Evolutionary conservation across 2,888 invertebrate genomes (phyloP), one percentile per base, ranked within the genome.

Genomic region (Tupiocoris notatus): DNA sequence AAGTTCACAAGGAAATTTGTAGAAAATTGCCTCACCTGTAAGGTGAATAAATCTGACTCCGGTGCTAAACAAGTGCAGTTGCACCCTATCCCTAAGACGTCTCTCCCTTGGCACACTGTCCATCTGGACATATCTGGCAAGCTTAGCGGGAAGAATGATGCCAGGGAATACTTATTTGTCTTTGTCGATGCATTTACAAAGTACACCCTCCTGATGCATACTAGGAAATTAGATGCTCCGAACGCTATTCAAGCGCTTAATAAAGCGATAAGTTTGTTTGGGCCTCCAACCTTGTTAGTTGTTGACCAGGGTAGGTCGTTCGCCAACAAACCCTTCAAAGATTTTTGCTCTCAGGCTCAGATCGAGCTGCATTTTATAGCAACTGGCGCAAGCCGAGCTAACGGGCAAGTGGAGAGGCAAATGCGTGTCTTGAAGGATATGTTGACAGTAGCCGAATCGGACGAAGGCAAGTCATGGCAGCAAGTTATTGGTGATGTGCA

Each of bases 401-500:
- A 68, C 58, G 68, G 68, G 23, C 68, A 68, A 24, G 68, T 68
- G 7, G 68, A 68, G 23, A 56, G 68, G 3, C 20, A 18, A 6
- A 68, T 68, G 68, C 2, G 20, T n/a, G 23, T 22, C 18, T 23
- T 68, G 68, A 68, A 58, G 58, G 23, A 68, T 17, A 68, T 68
- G 68, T 22, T 68, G 22, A 68, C 68, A n/a, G 68, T 68, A 9
- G 68, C 68, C 20, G 68, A 68, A 58, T 21, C 57, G 3, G 58
- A 58, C 21, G 68, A 58, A 6, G 39, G 54, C 3, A 68, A 68
- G 23, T 21, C 68, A 3, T 68, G 68, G 68, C 68, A 68, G 17
- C 81, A 81, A 1, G 23, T 77, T 6, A 63, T 75, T 21, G 78
- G 82, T 6, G 81, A 81, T 9, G 18, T 64, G 7, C 18, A 64